Evolutionary conservation across 2,113 vertebrate species (phyloP), one percentile per base, ranked within the genome.

Genomic region (Ammospiza caudacuta): DNA sequence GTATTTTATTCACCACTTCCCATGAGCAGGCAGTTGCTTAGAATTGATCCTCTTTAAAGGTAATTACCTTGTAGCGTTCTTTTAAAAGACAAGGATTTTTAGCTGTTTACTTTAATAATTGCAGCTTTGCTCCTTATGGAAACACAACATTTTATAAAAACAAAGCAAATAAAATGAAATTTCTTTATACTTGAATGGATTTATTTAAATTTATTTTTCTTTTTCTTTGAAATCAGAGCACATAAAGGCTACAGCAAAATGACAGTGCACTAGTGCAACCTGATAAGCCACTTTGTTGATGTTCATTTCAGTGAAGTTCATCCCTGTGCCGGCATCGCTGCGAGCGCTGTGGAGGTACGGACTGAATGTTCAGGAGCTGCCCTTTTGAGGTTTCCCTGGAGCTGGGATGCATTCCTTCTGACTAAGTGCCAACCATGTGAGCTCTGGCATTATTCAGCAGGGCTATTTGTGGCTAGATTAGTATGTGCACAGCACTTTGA

Each of bases 271-370:
- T 59, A 12, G 24, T 1, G 1, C 27, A 82, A 35, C 27, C 16
- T 59, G 27, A 31, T 24, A 8, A 89, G 8, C 23, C 63, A 20
- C 27, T 46, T 84, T 52, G 5, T 44, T 92, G 39, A 5, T 19
- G 16, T 37, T 33, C 0, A 2, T 85, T 87, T 76, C 41, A 44
- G 44, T 39, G 44, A 76, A 43, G 5, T 52, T 78, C 47, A 57
- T 21, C 12, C 24, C 33, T 15, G 28, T 5, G 46, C 35, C 58
- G 52, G 12, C 33, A 39, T 46, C 2, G 0, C 25, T 33, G 27
- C 0, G 3, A 75, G 24, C 27, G 5, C 21, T 52, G 33, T 11
- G 33, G 31, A 35, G 33, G 13, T 51, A 41, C 0, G 12, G 67
- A 27, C 44, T 59, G 47, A 52, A 33, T 22, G 16, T 15, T 79